Conservation (phyloP, 2,113 vertebrate genomes). For the Oreotragus oreotragus region DNA sequence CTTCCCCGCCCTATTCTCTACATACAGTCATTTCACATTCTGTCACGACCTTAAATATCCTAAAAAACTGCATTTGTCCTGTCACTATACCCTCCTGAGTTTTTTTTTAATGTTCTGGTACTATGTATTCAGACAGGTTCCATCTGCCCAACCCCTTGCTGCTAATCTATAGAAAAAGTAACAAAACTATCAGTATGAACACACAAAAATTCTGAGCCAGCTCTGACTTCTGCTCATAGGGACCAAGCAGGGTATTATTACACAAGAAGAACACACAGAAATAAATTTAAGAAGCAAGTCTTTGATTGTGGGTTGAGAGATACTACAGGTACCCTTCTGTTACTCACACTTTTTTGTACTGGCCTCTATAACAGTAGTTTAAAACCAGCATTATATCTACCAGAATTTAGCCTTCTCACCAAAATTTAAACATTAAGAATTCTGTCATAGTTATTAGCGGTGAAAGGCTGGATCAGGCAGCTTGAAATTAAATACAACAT, state of each 20-base stretch:
- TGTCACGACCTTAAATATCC: neutral
- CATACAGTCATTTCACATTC: neutral
- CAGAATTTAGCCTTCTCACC: neutral
- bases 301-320: neutral
- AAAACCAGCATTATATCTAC: neutral
- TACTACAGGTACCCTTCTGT: neutral
- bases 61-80: neutral
- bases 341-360: neutral
- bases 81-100: neutral
- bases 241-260: neutral
- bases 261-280: neutral
- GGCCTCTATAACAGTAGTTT: neutral
- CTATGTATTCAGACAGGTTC: neutral
- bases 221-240: neutral
- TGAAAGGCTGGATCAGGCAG: neutral
- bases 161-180: neutral
- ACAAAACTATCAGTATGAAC: neutral
- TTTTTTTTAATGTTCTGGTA: neutral
- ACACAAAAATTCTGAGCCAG: neutral
- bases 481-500: neutral
- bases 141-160: neutral
- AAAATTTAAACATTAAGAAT: neutral
- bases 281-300: neutral
- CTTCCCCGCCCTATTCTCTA: neutral
- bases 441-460: neutral